Base-by-base conservation (phyloP, 2,797 vertebrate genomes). In the Oreochromis mossambicus region DNA sequence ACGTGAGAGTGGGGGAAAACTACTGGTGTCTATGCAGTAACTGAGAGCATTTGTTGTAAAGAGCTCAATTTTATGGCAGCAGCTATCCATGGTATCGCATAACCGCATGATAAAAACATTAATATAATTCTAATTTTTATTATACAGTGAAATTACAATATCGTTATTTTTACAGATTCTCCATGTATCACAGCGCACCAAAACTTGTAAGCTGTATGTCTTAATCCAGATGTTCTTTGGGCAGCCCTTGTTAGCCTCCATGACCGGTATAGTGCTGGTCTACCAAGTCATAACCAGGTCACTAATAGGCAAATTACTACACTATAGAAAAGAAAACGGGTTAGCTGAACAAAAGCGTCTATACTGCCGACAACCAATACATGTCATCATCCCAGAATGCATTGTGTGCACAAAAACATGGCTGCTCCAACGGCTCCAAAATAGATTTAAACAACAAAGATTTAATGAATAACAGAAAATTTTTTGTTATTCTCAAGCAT, bases 1-100 rank as follows among this genome's bases (percentile, higher is more conserved):
- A 17, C 26, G 2, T 0, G 2, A 58, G 0, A 19, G 26, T 32
- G 26, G 1, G 2, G 5, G 26, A 2, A 58, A 58, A 58, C 55
- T 56, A 58, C 55, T 32, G 26, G 55, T 58, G 55, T 32, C 5
- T 58, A 32, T 32, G 55, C 2, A 1, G 26, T 14, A 32, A 58
- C 55, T 58, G 55, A 58, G 0, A 58, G 26, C 26, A 0, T 58
- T 6, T 32, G 26, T 10, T 58, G 26, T 58, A 58, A 58, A 58
- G 55, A 32, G 15, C 55, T 58, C 3, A 58, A 17, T 6, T 58
- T 58, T 17, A 10, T 58, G 0, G 26, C 55, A 32, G 55, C 56
- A 34, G 15, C 56, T 19, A 58, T 58, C 55, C 55, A 58, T 32
- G 26, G 55, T 58, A 58, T 1, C 1, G 2, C 55, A 32, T 32